Evolutionary conservation across 2,888 invertebrate species (phyloP), one percentile per base, ranked within the genome.

Genomic region (Ceraclea dissimilis): DNA sequence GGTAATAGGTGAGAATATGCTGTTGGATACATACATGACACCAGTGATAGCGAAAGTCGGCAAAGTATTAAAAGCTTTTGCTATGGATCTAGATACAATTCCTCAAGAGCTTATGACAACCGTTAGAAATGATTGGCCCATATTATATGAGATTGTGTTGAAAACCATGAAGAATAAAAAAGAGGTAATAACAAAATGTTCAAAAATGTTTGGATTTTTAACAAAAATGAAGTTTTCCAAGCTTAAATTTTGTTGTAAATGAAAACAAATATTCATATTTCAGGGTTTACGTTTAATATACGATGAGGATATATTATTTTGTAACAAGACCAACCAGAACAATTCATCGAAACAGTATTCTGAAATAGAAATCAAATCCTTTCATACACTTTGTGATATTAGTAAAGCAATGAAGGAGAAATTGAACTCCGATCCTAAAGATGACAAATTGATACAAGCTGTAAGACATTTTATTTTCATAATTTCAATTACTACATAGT

Each of bases 1-100:
- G 63, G 71, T 78, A 6, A 70, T 78, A 0, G 70, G 70, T 19
- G 75, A 76, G 56, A 78, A 76, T 58, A 62, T 69, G 0, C 69
- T 78, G 1, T 62, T 78, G 1, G 71, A 74, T 49, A 72, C 66
- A 56, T 76, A 76, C 62, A 68, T 78, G 47, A 64, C 71, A 0
- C 75, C 77, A 0, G 65, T 69, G 1, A 59, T 78, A 1, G 65
- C 70, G 1, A 70, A 74, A 44, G 64, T 70, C 0, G 68, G 69
- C 1, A 67, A 66, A 0, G 62, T 75, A 1, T 64, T 75, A 4
- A 63, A 62, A 0, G 76, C 71, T 0, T 60, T 77, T 1, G 72
- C 71, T 22, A 49, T 68, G 2, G 72, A 78, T 52, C 63, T 78
- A 16, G 64, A 66, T 1, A 49, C 60, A 0, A 68, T 69, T 1